Evolutionary conservation across 2,888 invertebrate genomes (phyloP).

Genomic region (Penaeus monodon): DNA sequence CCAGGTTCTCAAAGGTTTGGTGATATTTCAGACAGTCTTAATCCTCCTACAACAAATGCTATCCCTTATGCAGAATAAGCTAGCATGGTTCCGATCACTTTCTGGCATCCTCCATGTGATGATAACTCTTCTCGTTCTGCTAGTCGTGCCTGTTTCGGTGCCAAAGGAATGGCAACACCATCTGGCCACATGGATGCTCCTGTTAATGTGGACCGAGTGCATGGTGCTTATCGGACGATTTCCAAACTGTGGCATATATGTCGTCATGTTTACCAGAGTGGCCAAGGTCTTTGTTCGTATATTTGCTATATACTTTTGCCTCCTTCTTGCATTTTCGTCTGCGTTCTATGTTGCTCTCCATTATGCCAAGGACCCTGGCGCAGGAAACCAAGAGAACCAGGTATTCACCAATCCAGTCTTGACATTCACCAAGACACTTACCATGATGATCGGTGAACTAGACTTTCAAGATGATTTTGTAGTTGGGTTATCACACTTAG

Average conservation of each 20-base stretch:
- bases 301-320: constrained; percentile 70
- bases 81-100: constrained; percentile 55
- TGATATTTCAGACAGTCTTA: constrained; percentile 39
- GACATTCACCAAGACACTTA: constrained; percentile 75
- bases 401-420: constrained; percentile 72
- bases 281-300: constrained; percentile 75
- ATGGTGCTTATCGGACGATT: constrained; percentile 65
- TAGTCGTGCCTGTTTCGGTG: constrained; percentile 36
- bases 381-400: background rate
- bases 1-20: constrained; percentile 32
- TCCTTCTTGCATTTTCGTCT: constrained; percentile 75
- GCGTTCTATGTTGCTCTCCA: constrained; percentile 76
- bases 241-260: constrained; percentile 74
- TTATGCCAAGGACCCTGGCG: background rate
- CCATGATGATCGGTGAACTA: constrained; percentile 77
- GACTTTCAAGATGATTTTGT: constrained; percentile 74
- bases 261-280: constrained; percentile 76
- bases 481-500: constrained; percentile 44
- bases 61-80: constrained; percentile 55
- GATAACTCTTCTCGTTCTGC: constrained; percentile 55
- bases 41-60: constrained; percentile 54
- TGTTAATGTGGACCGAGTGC: constrained; percentile 64
- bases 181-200: constrained; percentile 60
- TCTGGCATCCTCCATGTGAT: constrained; percentile 56
- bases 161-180: constrained; percentile 61